Percentiles rank a stretch among this genome's conserved stretches.
Conservation (phyloP, 2,113 vertebrate species). For the Pygoscelis antarcticus region DNA sequence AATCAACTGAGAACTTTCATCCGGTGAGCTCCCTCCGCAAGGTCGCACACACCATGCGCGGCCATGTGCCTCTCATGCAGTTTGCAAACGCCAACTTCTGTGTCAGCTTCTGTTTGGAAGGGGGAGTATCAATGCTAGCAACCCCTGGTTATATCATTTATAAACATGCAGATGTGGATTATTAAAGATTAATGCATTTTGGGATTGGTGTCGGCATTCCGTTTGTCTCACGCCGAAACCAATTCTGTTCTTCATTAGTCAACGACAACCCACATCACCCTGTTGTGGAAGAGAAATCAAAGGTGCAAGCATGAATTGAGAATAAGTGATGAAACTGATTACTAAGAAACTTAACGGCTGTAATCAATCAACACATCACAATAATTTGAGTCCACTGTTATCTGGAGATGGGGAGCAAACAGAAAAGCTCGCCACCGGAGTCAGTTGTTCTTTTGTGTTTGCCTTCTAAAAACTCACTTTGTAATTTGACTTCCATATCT, state of each 20-base stretch:
- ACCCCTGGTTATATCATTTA: slow-evolving; percentile 74
- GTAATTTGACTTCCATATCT: background rate
- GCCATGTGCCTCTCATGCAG: slow-evolving; percentile 28
- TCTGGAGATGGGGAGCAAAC: slow-evolving; percentile 26
- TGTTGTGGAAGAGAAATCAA: slow-evolving; percentile 76
- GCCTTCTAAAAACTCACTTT: slow-evolving; percentile 16
- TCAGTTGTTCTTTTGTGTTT: background rate
- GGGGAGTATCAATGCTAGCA: slow-evolving; percentile 70
- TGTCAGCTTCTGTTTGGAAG: slow-evolving; percentile 83
- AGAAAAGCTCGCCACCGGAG: background rate
- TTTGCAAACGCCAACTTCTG: slow-evolving; percentile 69
- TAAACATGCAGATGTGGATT: slow-evolving; percentile 83
- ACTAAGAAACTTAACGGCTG: slow-evolving; percentile 73
- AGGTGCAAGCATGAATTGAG: slow-evolving; percentile 73
- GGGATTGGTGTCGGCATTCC: slow-evolving; percentile 80
- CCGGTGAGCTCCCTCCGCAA: slow-evolving; percentile 44
- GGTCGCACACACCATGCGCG: slow-evolving; percentile 43
- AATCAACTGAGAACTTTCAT: slow-evolving; percentile 49
- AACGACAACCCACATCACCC: slow-evolving; percentile 78
- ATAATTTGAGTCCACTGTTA: slow-evolving; percentile 60
- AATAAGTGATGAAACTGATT: slow-evolving; percentile 77
- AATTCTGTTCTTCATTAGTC: slow-evolving; percentile 84
- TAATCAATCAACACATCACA: slow-evolving; percentile 79
- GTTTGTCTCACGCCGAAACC: slow-evolving; percentile 81
- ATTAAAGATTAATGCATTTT: slow-evolving; percentile 84